Evolutionary conservation across 2,113 vertebrate genomes (phyloP).

Genomic region (Hippocampus mohnikei): DNA sequence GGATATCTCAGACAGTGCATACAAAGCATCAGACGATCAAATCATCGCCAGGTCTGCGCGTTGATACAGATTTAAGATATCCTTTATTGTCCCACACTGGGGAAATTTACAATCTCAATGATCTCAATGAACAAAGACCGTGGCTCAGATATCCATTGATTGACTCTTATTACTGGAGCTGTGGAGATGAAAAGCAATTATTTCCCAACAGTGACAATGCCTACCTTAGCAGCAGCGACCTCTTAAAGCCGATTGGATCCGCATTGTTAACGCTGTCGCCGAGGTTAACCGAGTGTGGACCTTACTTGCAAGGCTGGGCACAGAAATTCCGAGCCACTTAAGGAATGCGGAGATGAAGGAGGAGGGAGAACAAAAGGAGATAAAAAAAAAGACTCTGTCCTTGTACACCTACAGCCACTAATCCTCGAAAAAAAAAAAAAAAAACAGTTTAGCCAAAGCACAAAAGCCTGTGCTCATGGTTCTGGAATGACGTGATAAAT

Average conservation of each 20-base stretch:
- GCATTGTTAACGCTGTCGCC: constrained; percentile 21
- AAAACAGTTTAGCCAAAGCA: neutral
- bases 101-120: too few species aligned
- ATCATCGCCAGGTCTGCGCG: constrained; percentile 33
- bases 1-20: constrained; percentile 32
- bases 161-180: constrained; percentile 37
- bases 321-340: constrained; percentile 11
- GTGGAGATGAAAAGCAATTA: constrained; percentile 27
- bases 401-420: constrained; percentile 40
- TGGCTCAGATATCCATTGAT: constrained; percentile 11
- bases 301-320: neutral
- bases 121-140: constrained; percentile 44
- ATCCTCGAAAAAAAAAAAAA: constrained; percentile 31
- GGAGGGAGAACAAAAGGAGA: neutral
- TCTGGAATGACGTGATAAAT: neutral
- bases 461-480: neutral
- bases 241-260: constrained; percentile 8
- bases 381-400: constrained; percentile 50
- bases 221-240: constrained; percentile 44
- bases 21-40: constrained; percentile 51
- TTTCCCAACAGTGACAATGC: constrained; percentile 24
- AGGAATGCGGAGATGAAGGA: constrained; percentile 9
- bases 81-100: too few species aligned
- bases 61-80: constrained; percentile 57
- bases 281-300: constrained; percentile 18